These are phyloP conservation scores for Cynocephalus volans DNA, from an alignment of 2,113 vertebrate genomes.

Conservation along the genomic window DNA sequence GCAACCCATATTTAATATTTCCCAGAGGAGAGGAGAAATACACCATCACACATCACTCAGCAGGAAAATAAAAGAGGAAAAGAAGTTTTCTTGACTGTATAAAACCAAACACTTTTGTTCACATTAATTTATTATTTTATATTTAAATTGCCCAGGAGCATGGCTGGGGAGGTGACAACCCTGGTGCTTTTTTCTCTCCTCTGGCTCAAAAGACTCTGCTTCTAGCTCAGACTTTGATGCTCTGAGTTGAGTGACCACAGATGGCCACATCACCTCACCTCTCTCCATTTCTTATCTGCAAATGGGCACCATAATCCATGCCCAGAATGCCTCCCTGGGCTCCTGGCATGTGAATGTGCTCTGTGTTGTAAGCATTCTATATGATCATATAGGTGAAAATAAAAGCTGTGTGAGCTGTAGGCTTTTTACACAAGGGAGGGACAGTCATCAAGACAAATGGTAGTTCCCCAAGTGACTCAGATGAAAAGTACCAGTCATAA, in stretches of 20 bases:
- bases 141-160: neutral
- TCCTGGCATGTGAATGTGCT: neutral
- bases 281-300: neutral
- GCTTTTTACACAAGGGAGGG: neutral
- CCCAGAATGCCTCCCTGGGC: too few relatives aligned
- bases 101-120: neutral
- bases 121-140: neutral
- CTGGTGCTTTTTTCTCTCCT: neutral
- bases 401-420: neutral
- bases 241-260: neutral
- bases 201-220: neutral
- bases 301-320: neutral
- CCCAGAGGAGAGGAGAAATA: neutral
- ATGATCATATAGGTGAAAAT: neutral
- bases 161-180: rapidly evolving
- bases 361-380: neutral
- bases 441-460: neutral
- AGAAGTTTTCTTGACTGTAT: neutral
- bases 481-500: neutral
- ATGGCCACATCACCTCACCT: neutral
- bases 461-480: rapidly evolving
- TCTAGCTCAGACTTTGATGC: neutral
- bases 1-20: rapidly evolving
- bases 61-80: neutral
- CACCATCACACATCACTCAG: too few relatives aligned